Conservation (phyloP, 2,888 invertebrate species). For the Parapristionchus giblindavisi region DNA sequence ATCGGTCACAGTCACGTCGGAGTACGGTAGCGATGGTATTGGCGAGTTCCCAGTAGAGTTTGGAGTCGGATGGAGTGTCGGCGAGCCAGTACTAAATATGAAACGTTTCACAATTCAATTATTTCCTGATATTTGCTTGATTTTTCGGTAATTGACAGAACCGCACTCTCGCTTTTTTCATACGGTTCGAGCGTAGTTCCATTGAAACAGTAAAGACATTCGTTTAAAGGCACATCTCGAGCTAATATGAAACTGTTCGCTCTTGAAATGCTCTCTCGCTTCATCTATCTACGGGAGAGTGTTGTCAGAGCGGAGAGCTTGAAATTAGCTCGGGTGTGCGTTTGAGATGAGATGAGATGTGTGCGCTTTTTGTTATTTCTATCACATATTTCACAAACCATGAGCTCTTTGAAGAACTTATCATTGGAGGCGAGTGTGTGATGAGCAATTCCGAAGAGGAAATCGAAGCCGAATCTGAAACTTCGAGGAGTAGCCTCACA, state of each 20-base stretch:
- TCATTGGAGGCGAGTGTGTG: slow-evolving; percentile 42
- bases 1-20: slow-evolving; percentile 50
- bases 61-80: slow-evolving; percentile 5
- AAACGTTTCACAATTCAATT: not conserved
- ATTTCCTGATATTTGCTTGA: no score
- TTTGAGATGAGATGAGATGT: no score
- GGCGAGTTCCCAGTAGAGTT: slow-evolving; percentile 51
- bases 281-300: no score
- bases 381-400: slow-evolving; percentile 37
- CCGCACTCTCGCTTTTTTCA: no score
- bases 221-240: not conserved
- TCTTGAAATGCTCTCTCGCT: not conserved
- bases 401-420: slow-evolving; percentile 55
- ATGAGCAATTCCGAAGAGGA: slow-evolving; percentile 50
- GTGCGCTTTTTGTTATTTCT: not conserved
- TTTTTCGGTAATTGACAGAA: not conserved
- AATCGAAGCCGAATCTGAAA: slow-evolving; percentile 37
- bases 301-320: no score
- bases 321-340: no score
- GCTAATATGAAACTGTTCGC: not conserved
- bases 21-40: slow-evolving; percentile 55
- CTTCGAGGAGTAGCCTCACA: no score
- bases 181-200: no score
- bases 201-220: no score
- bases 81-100: slow-evolving; percentile 27